A percentile compares a stretch with the other conserved stretches of the same genome.
Evolutionary conservation across 2,113 vertebrate genomes (phyloP).

Genomic region (Pseudorhombus dupliciocellatus): DNA sequence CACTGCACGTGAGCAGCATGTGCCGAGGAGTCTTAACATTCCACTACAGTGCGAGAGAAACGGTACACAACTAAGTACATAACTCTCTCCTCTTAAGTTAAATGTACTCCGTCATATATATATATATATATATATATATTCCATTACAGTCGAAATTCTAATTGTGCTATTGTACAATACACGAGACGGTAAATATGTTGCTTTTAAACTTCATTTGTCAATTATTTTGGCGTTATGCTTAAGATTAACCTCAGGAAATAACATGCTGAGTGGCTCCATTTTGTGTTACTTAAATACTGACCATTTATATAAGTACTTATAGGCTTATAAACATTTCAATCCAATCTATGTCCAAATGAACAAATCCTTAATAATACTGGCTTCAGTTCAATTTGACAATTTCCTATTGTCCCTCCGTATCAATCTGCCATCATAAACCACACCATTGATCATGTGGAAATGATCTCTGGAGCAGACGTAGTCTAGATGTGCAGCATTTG

Average conservation of each 20-base stretch:
- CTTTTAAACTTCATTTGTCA: too few species aligned
- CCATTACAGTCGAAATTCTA: too few species aligned
- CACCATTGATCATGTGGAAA: conserved; percentile 14
- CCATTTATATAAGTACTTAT: not conserved
- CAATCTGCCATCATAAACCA: conserved; percentile 19
- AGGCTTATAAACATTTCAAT: not conserved
- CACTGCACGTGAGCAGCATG: not conserved
- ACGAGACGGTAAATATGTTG: not conserved
- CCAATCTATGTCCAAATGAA: too few species aligned
- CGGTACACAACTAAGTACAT: not conserved
- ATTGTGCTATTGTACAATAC: not conserved
- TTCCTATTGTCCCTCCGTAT: not conserved
- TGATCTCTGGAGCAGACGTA: not conserved
- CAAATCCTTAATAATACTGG: not conserved
- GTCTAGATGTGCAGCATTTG: not conserved
- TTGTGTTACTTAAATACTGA: too few species aligned
- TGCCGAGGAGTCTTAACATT: not conserved
- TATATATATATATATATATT: too few species aligned
- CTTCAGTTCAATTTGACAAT: not conserved
- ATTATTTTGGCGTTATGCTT: too few species aligned
- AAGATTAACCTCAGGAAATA: too few species aligned
- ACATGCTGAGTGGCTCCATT: too few species aligned
- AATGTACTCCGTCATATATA: too few species aligned
- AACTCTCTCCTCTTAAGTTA: too few species aligned
- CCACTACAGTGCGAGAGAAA: not conserved